phyloP scores from a whole-genome alignment of 2,113 vertebrate genomes.

The Halcyon malimbica region DNA sequence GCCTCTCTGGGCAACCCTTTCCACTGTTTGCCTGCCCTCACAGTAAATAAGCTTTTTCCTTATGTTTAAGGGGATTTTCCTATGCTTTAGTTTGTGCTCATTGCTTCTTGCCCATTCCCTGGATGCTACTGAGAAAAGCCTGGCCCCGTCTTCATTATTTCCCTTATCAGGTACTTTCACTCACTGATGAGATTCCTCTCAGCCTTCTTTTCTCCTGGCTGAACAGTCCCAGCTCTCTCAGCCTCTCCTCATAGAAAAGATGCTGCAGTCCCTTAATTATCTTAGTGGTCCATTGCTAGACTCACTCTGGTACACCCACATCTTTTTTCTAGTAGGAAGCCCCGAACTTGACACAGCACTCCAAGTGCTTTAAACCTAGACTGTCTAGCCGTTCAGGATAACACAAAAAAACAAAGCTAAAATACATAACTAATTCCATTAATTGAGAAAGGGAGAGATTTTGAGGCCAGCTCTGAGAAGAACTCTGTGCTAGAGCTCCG shows the following conservation, averaged over 20 bases:
- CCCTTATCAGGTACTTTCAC: not conserved
- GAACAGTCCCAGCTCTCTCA: not conserved
- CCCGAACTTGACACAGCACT: not conserved
- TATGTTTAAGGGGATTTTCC: not conserved
- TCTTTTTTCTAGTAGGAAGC: not conserved
- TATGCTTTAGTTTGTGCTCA: not conserved
- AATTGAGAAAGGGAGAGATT: not conserved
- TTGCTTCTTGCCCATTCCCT: not conserved
- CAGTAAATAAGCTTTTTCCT: not conserved
- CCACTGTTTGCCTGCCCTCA: not conserved
- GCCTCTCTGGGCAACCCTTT: not conserved
- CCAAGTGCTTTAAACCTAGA: not conserved
- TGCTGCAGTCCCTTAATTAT: not conserved
- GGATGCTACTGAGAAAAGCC: not conserved
- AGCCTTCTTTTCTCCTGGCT: not conserved
- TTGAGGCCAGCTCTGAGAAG: not conserved
- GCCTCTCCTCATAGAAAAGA: not conserved
- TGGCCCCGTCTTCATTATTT: not conserved
- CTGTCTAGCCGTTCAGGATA: not conserved
- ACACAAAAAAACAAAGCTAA: not conserved
- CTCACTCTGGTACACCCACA: not conserved
- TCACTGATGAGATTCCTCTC: rapidly evolving
- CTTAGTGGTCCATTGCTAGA: not conserved
- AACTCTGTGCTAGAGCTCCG: not conserved
- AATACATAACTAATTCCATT: not conserved